Conservation (phyloP, 2,888 invertebrate genomes). For the Agonum fuliginosum region DNA sequence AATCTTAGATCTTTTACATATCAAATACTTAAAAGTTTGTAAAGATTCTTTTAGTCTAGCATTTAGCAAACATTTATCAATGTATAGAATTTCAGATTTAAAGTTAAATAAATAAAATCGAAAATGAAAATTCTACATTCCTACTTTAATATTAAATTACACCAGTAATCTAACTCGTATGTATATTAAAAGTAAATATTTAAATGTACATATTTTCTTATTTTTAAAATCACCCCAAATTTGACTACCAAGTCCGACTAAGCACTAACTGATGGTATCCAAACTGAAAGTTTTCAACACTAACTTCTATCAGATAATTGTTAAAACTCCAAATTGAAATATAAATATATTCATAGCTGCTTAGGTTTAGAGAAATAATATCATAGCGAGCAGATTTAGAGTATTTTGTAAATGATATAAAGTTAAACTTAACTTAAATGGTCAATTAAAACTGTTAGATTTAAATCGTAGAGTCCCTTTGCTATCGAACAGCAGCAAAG, state of each 20-base stretch:
- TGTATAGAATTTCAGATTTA: slow-evolving; percentile 21
- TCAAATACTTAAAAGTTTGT: slow-evolving; percentile 16
- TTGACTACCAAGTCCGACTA: background rate
- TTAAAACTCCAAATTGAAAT: slow-evolving; percentile 8
- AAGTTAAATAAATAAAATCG: slow-evolving; percentile 11
- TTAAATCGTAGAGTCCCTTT: slow-evolving; percentile 42
- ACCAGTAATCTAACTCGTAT: background rate
- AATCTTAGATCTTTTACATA: slow-evolving; percentile 42
- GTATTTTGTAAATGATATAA: slow-evolving; percentile 53
- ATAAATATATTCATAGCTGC: slow-evolving; percentile 36
- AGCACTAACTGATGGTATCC: slow-evolving; percentile 51
- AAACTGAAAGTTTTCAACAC: slow-evolving; percentile 18
- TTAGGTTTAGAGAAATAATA: slow-evolving; percentile 41
- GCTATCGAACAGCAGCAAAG: slow-evolving; percentile 28
- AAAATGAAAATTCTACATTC: background rate
- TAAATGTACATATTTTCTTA: slow-evolving; percentile 27
- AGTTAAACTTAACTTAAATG: slow-evolving; percentile 54
- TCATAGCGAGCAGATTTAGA: slow-evolving; percentile 47
- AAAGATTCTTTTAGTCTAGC: slow-evolving; percentile 23
- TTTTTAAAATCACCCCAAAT: background rate
- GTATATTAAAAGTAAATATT: slow-evolving; percentile 24
- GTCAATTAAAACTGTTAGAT: slow-evolving; percentile 58
- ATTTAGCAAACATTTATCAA: slow-evolving; percentile 20
- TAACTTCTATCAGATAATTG: slow-evolving; percentile 1
- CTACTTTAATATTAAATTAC: background rate